Evolutionary conservation across 2,113 vertebrate genomes (phyloP).

Genomic region (Daubentonia madagascariensis): DNA sequence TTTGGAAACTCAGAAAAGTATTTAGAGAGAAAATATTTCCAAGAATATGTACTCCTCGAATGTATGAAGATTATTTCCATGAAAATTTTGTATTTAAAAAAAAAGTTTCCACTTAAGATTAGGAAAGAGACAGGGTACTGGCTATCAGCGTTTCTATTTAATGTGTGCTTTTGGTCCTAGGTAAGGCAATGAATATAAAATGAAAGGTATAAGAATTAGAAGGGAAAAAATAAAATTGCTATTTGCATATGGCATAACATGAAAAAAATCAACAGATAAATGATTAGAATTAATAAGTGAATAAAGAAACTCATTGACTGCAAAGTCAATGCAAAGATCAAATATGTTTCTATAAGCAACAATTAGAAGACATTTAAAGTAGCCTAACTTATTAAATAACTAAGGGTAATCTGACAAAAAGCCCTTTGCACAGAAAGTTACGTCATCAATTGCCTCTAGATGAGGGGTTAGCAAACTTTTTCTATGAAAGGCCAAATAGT

Average conservation of each 20-base stretch:
- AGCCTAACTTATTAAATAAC: neutral
- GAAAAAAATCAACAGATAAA: neutral
- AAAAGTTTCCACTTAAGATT: neutral
- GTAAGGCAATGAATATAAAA: neutral
- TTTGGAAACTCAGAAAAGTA: neutral
- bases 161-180: neutral
- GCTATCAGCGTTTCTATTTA: neutral
- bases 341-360: neutral
- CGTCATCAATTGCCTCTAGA: neutral
- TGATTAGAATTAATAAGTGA: neutral
- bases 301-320: neutral
- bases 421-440: neutral
- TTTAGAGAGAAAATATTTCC: neutral
- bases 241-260: neutral
- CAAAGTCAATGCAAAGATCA: neutral
- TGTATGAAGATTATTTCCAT: neutral
- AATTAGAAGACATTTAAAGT: neutral
- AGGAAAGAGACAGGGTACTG: neutral
- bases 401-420: neutral
- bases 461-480: neutral
- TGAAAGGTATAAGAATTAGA: neutral
- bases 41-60: neutral
- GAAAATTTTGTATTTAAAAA: neutral
- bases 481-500: neutral
- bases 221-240: neutral